Evolutionary conservation across 2,797 vertebrate genomes (phyloP).

Genomic region (Lepus townsendii): DNA sequence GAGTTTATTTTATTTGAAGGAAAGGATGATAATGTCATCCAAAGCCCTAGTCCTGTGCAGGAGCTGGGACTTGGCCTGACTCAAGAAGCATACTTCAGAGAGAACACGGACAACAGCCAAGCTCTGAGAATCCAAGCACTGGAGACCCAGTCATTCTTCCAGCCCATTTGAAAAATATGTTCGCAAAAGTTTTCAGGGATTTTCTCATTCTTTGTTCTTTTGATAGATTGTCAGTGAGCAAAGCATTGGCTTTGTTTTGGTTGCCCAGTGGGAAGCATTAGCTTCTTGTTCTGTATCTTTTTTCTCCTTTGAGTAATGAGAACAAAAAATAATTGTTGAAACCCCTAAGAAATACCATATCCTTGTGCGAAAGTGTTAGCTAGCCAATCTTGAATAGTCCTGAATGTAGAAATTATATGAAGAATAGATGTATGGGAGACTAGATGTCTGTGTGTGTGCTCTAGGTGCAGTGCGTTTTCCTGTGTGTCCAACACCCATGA

Average conservation of each 20-base stretch:
- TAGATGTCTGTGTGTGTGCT: background rate
- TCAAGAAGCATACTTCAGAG: background rate
- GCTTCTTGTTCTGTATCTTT: background rate
- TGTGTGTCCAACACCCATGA: background rate
- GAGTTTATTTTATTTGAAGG: conserved; percentile 65
- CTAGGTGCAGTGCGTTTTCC: background rate
- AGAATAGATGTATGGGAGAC: background rate
- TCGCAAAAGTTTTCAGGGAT: background rate
- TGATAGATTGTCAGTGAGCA: background rate
- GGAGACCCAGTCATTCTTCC: conserved; percentile 13
- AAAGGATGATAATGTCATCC: conserved; percentile 78
- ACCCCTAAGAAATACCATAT: background rate
- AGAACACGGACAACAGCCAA: background rate
- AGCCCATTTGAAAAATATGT: background rate
- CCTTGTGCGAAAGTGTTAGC: background rate
- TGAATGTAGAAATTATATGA: conserved; percentile 14
- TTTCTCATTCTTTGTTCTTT: conserved; percentile 43
- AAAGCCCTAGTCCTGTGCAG: conserved; percentile 60
- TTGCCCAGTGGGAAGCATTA: background rate
- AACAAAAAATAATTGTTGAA: conserved; percentile 19
- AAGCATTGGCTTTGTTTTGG: background rate
- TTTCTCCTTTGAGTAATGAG: conserved; percentile 17
- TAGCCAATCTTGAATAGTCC: background rate
- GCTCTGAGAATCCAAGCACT: background rate
- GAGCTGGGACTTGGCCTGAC: conserved; percentile 60